Evolutionary conservation across 2,888 invertebrate genomes (phyloP), one percentile per base, ranked within the genome.

Genomic region (Crematogaster levior): DNA sequence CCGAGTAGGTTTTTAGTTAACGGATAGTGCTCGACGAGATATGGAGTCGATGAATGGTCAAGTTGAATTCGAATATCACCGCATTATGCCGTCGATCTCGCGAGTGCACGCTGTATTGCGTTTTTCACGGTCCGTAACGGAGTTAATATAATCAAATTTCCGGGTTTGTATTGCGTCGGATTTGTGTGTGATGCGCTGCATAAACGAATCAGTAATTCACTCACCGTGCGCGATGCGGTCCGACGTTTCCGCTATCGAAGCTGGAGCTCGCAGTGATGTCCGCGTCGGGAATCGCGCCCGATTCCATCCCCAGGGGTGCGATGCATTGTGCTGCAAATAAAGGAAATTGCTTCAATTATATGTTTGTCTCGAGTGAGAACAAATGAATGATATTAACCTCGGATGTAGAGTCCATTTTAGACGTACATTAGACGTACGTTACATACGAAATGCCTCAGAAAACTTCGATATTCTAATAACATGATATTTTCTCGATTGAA

Each of bases 201-300:
- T 85, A 88, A 88, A 88, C 88, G 86, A 82, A 80, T 73, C 72
- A 83, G 82, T 87, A 84, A 89, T 89, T 86, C 83, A 90, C 90
- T 90, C 88, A 90, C 98, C 98, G 97, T 95, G 97, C 98, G 93
- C 97, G 97, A 92, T 97, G 97, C 66, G 98, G 98, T 89, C 98
- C 98, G 85, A 98, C 98, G 94, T 97, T 97, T 92, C 96, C 97
- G 92, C 96, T 96, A 95, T 98, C 97, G 95, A 97, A 98, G 89
- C 97, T 97, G 63, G 98, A 98, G 94, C 97, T 98, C 87, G 98
- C 98, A 83, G 96, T 96, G 93, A 98, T 96, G 94, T 97, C 97
- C 91, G 96, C 95, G 95, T 98, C 97, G 91, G 96, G 96, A 92
- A 98, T 98, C 90, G 95, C 95, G 84, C 97, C 97, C 89, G 96